Evolutionary conservation across 2,888 invertebrate species (phyloP).

Genomic region (Charanyca ferruginea): DNA sequence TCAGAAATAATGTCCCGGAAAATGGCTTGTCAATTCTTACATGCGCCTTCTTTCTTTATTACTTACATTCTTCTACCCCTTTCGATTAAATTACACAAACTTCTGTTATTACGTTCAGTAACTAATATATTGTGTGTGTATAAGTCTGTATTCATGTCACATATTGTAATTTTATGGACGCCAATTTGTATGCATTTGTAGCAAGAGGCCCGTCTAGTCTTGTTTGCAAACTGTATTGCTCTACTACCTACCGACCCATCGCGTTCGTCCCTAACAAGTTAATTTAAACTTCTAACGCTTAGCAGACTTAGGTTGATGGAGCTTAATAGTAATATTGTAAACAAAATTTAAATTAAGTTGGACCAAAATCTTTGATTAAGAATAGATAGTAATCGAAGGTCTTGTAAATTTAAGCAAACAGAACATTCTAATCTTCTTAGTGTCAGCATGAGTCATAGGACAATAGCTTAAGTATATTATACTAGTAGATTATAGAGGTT

Average conservation of each 20-base stretch:
- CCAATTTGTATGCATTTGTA: constrained; percentile 82
- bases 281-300: constrained; percentile 86
- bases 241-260: constrained; percentile 67
- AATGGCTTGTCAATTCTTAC: not conserved
- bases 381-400: constrained; percentile 15
- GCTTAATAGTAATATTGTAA: constrained; percentile 78
- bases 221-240: constrained; percentile 79
- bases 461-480: not conserved
- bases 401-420: not conserved
- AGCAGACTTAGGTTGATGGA: constrained; percentile 80
- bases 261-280: constrained; percentile 79
- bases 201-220: constrained; percentile 67
- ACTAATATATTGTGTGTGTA: constrained; percentile 42
- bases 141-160: constrained; percentile 70
- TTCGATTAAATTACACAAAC: constrained; percentile 3
- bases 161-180: constrained; percentile 73
- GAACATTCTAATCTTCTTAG: not conserved
- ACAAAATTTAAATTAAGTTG: constrained; percentile 74
- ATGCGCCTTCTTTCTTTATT: not conserved
- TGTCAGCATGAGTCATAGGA: not conserved
- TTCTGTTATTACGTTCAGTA: constrained; percentile 29
- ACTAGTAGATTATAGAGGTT: no score
- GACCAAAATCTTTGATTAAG: constrained; percentile 20
- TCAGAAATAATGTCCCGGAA: not conserved
- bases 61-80: constrained; percentile 1